phyloP scores from a whole-genome alignment of 2,797 vertebrate species.

The Helostoma temminkii region DNA sequence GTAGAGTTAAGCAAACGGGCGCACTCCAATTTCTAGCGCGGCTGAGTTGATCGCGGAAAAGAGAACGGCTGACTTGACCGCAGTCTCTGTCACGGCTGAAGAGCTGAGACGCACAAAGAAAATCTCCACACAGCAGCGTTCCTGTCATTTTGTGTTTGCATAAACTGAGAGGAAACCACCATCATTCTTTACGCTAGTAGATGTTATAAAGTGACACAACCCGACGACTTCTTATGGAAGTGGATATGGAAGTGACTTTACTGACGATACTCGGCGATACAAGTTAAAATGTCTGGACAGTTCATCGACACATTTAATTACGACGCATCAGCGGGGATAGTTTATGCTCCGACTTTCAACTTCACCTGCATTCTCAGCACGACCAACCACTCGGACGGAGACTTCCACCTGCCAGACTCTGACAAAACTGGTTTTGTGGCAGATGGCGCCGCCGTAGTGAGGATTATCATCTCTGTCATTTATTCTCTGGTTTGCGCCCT shows the following conservation, averaged over 20 bases:
- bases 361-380: constrained; percentile 67
- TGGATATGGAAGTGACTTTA: constrained; percentile 21
- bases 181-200: fast-evolving
- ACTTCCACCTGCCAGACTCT: constrained; percentile 31
- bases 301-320: constrained; percentile 22
- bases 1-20: too few relatives aligned
- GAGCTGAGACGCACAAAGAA: constrained; percentile 31
- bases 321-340: constrained; percentile 55
- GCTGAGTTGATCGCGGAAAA: too few relatives aligned
- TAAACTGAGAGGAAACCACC: neutral
- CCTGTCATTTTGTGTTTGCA: neutral
- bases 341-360: constrained; percentile 67
- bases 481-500: constrained; percentile 94
- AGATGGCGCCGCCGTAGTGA: constrained; percentile 84
- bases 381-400: constrained; percentile 67
- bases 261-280: constrained; percentile 40
- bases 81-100: neutral
- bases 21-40: too few relatives aligned
- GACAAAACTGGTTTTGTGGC: constrained; percentile 60
- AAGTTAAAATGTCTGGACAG: constrained; percentile 76
- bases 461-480: constrained; percentile 90
- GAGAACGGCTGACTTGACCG: too few relatives aligned
- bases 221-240: neutral
- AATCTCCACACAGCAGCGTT: constrained; percentile 50
- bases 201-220: too few relatives aligned